Evolutionary conservation across 2,113 vertebrate genomes (phyloP), one percentile per base, ranked within the genome.

Genomic region (Sylvilagus bachmani): DNA sequence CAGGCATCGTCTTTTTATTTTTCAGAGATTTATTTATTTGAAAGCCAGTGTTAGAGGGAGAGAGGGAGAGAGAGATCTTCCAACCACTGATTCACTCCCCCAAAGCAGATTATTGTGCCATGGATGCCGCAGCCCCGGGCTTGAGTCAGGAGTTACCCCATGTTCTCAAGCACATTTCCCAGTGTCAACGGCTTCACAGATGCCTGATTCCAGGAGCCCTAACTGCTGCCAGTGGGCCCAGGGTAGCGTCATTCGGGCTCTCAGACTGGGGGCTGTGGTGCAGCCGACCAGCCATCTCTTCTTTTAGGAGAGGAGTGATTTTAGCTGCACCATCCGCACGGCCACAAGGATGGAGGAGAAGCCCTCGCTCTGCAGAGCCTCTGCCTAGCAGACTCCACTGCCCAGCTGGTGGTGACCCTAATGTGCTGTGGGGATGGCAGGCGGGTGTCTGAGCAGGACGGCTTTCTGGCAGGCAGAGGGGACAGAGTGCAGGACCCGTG

Each of bases 211-310:
- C 44, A 83, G 74, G 73, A 81, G 74, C 38, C 14, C 6, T 90
- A 88, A 95, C 94, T 96, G 64, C 93, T 96, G 64, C 55, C 91
- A 85, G 22, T 44, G 88, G 74, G 88, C 73, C 64, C 38, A 11
- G n/a, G 79, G 36, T 44, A 36, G 38, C 89, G 70, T 79, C 93
- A 79, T 75, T 90, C 93, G 74, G 82, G 61, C 67, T 94, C 61
- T 17, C 71, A 91, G 67, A 91, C 1, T 93, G 83, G 66, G 51
- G 80, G 49, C 91, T 14, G 22, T 53, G 61, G 83, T 86, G 71
- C 66, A 93, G 70, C 93, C 83, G 61, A 97, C 86, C 24, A 55
- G 94, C 66, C 73, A 14, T 31, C 78, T 90, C 44, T 44, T 77
- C 51, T 13, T 91, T 92, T 62, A 86, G 78, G 33, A 74, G 17